A percentile compares a stretch with the other conserved stretches of the same genome.
Conservation (phyloP, 1,140 invertebrate species). For the Coptotermes formosanus region DNA sequence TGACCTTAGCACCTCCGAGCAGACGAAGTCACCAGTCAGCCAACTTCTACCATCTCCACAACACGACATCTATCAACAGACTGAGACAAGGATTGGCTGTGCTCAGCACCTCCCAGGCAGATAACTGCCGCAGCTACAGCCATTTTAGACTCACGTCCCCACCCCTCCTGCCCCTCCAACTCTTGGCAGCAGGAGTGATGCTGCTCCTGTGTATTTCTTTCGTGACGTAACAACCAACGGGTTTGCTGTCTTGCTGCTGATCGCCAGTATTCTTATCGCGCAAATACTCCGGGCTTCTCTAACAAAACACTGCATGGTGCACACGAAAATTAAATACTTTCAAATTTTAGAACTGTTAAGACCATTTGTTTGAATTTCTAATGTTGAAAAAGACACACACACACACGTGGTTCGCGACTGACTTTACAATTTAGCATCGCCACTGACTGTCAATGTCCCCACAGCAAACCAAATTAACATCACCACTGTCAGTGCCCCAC, state of each 20-base stretch:
- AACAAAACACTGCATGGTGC: neutral
- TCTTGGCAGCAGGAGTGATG: neutral
- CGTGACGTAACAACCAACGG: neutral
- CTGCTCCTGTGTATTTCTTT: neutral
- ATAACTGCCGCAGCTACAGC: too few relatives aligned
- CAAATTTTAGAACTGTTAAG: too few relatives aligned
- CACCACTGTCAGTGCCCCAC: too few relatives aligned
- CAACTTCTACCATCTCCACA: neutral
- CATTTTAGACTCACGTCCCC: too few relatives aligned
- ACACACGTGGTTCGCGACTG: too few relatives aligned
- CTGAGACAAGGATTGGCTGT: neutral
- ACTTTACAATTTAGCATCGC: too few relatives aligned
- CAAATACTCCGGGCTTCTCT: neutral
- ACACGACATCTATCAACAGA: neutral
- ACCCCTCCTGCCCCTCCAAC: neutral
- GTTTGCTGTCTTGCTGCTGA: too few relatives aligned
- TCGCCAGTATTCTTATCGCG: neutral
- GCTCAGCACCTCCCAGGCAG: too few relatives aligned
- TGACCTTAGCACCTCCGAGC: neutral
- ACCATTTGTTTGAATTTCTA: too few relatives aligned
- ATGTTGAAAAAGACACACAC: too few relatives aligned
- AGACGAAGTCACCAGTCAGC: neutral
- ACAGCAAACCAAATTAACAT: too few relatives aligned
- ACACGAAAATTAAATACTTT: neutral
- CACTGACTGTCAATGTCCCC: too few relatives aligned